These are phyloP conservation scores for Spodoptera litura DNA, from an alignment of 1,140 invertebrate genomes.

Conservation along the genomic window DNA sequence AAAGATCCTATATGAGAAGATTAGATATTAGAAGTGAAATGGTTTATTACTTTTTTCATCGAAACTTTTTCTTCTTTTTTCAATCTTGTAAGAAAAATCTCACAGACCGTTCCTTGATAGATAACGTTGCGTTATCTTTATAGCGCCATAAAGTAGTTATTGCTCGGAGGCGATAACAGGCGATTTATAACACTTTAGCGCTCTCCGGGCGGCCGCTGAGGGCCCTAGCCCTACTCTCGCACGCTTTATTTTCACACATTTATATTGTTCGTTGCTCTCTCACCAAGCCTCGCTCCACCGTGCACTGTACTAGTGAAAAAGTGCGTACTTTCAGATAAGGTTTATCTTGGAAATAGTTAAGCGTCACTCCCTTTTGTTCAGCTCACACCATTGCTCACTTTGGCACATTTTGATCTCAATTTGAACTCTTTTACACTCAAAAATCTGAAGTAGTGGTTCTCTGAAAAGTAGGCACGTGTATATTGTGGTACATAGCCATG, in stretches of 20 bases:
- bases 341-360: conserved; percentile 14
- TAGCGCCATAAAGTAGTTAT: conserved; percentile 67
- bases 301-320: conserved; percentile 16
- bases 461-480: background rate
- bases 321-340: conserved; percentile 28
- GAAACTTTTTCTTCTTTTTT: conserved; percentile 13
- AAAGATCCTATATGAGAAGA: conserved; percentile 22
- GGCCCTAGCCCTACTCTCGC: conserved; percentile 37
- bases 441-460: background rate
- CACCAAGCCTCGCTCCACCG: conserved; percentile 7
- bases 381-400: background rate
- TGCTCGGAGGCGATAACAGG: conserved; percentile 60
- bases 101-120: conserved; percentile 49
- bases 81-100: conserved; percentile 37
- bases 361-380: background rate
- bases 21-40: conserved; percentile 1
- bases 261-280: conserved; percentile 45
- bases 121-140: conserved; percentile 62
- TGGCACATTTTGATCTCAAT: background rate
- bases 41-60: conserved; percentile 2
- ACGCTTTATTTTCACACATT: conserved; percentile 48
- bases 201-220: conserved; percentile 47
- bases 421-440: no score
- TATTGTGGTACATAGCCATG: no score
- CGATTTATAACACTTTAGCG: conserved; percentile 69